Evolutionary conservation across 2,113 vertebrate genomes (phyloP).

Genomic region (Syngnathus typhle): DNA sequence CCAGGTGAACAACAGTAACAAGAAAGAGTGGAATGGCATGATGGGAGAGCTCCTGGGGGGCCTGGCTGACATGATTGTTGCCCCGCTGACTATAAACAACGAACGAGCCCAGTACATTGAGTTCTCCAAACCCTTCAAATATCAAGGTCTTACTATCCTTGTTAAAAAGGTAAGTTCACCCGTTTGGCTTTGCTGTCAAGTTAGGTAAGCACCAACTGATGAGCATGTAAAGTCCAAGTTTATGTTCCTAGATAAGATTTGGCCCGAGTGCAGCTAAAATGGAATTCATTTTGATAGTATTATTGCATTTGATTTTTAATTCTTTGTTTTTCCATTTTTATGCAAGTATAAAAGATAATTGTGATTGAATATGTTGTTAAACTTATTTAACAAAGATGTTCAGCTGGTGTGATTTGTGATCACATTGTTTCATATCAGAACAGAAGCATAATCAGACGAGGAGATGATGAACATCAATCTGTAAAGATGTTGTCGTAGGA

Average conservation of each 20-base stretch:
- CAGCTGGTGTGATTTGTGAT: too few species aligned
- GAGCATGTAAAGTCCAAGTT: not conserved
- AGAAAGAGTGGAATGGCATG: constrained; percentile 99
- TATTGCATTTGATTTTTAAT: too few species aligned
- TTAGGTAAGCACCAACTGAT: not conserved
- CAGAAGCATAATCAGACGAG: too few species aligned
- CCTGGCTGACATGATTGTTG: constrained; percentile 96
- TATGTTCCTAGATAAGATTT: not conserved
- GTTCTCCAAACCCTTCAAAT: constrained; percentile 99
- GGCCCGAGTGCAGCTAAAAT: too few species aligned
- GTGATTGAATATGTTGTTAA: too few species aligned
- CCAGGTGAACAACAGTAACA: constrained; percentile 99
- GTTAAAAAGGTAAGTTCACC: constrained; percentile 87
- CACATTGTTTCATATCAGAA: too few species aligned
- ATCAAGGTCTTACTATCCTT: constrained; percentile 96
- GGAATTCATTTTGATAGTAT: too few species aligned
- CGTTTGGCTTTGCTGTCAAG: not conserved
- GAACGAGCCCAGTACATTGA: constrained; percentile 98
- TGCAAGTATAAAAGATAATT: too few species aligned
- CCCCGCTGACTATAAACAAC: constrained; percentile 96
- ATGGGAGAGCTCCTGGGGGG: constrained; percentile 97
- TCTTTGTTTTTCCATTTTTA: too few species aligned
- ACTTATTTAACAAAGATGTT: too few species aligned
- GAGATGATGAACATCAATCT: too few species aligned
- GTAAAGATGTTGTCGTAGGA: too few species aligned